These are phyloP conservation scores for Heteronetta atricapilla DNA, from an alignment of 2,113 vertebrate species.

Conservation along the genomic window DNA sequence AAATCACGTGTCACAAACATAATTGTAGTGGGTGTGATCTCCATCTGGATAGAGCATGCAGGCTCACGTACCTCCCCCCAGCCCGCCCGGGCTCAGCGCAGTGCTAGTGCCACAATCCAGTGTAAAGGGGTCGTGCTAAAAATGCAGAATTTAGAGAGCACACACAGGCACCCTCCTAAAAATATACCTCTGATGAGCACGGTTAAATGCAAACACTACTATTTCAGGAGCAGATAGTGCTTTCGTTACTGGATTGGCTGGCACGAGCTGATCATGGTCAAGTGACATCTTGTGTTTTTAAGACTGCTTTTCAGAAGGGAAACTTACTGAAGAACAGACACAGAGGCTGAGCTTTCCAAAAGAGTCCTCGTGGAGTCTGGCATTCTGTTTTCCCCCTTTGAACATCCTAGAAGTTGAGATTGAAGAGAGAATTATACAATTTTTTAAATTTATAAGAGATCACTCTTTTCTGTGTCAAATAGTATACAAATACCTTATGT, in stretches of 20 bases:
- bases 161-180: background rate
- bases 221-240: background rate
- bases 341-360: background rate
- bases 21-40: conserved; percentile 69
- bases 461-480: background rate
- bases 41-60: conserved; percentile 48
- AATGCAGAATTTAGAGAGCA: background rate
- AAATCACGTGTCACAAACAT: conserved; percentile 64
- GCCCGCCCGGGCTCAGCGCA: background rate
- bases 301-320: background rate
- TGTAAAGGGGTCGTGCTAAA: background rate
- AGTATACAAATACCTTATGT: background rate
- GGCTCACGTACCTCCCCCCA: background rate
- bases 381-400: background rate
- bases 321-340: background rate
- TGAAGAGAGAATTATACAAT: background rate
- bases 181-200: background rate
- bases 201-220: background rate
- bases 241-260: background rate
- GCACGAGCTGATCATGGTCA: background rate
- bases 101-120: background rate
- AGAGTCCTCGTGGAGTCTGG: background rate
- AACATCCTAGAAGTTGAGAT: background rate
- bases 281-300: background rate
- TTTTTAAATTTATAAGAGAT: background rate